Evolutionary conservation across 2,888 invertebrate species (phyloP).

Genomic region (Ctena decussata): DNA sequence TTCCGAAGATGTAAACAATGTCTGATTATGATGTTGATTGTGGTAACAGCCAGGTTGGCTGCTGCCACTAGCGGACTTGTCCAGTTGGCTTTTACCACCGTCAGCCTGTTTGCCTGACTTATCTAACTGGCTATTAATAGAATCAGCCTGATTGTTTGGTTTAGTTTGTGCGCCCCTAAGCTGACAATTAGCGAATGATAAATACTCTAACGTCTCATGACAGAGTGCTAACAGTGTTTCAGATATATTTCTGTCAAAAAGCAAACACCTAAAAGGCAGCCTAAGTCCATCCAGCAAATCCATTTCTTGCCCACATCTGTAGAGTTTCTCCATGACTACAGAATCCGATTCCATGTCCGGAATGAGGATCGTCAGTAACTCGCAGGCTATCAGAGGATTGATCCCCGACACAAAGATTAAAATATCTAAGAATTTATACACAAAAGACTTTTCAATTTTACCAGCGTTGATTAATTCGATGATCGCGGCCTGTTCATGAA

Average conservation of each 20-base stretch:
- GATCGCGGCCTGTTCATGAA: neutral
- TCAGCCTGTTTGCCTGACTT: no score
- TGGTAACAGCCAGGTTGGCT: neutral
- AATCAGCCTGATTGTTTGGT: no score
- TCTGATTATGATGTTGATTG: neutral
- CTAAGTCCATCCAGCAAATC: neutral
- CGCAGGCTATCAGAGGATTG: neutral
- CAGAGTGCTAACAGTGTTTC: neutral
- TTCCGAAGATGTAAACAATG: neutral
- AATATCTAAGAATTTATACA: neutral
- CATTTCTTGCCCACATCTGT: neutral
- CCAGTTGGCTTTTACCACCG: neutral
- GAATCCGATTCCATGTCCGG: neutral
- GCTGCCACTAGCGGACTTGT: neutral
- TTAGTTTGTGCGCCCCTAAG: neutral
- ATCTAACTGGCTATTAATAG: no score
- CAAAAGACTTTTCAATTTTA: neutral
- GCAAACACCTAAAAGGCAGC: neutral
- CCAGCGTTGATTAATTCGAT: neutral
- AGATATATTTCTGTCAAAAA: neutral
- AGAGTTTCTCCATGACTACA: neutral
- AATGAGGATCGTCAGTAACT: neutral
- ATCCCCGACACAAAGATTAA: neutral
- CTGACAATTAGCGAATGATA: neutral
- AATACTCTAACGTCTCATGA: neutral